These are phyloP conservation scores for Sphaerolaimus hirsutus DNA, from an alignment of 2,888 invertebrate species.

Conservation along the genomic window DNA sequence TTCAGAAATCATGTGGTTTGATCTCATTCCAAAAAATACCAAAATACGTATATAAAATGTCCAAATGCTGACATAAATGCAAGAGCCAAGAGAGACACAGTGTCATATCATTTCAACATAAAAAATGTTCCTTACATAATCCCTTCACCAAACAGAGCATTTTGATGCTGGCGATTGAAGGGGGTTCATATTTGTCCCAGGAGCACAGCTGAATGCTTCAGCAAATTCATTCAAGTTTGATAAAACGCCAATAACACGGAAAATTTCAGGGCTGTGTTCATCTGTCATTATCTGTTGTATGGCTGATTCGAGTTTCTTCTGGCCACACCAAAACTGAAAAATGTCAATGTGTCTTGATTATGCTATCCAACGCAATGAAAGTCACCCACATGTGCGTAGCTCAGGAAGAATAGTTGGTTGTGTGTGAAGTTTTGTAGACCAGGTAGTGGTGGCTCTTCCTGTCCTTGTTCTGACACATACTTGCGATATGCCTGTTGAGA, in stretches of 20 bases:
- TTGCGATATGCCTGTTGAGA: constrained; percentile 20
- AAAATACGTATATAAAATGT: no score
- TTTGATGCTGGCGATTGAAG: constrained; percentile 25
- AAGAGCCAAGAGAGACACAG: no score
- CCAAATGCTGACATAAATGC: no score
- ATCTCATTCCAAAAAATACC: no score
- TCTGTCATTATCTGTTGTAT: constrained; percentile 54
- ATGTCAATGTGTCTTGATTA: background rate
- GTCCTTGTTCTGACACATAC: constrained; percentile 14
- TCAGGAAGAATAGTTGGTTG: constrained; percentile 24
- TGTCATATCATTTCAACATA: no score
- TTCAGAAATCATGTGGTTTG: no score
- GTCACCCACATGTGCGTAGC: constrained; percentile 19
- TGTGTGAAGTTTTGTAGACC: constrained; percentile 18
- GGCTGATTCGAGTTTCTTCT: constrained; percentile 11
- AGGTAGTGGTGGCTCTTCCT: constrained; percentile 19
- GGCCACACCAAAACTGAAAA: constrained; percentile 14
- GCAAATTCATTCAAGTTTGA: constrained; percentile 71
- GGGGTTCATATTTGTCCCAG: constrained; percentile 65
- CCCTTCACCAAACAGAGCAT: constrained; percentile 4
- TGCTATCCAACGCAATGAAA: background rate
- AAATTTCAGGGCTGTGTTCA: constrained; percentile 65
- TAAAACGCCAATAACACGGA: constrained; percentile 27
- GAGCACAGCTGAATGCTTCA: constrained; percentile 49
- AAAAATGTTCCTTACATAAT: no score